Evolutionary conservation across 2,113 vertebrate species (phyloP).

Genomic region (Podarcis raffonei): DNA sequence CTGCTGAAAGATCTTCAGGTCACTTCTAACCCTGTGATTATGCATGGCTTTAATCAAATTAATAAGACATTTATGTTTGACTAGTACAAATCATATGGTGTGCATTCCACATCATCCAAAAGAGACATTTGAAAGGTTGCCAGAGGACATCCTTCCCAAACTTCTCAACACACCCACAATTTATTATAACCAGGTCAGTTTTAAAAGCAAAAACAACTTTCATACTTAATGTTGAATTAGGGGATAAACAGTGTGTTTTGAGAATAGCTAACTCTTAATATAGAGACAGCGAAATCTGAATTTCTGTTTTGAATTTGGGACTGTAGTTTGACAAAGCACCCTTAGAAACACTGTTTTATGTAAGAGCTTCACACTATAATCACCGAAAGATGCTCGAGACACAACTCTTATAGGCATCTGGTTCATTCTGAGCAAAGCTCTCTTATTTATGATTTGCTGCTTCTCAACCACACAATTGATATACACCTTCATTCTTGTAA

Average conservation of each 20-base stretch:
- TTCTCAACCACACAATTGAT: not conserved
- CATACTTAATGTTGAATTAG: no score
- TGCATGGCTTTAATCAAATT: not conserved
- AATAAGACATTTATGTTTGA: not conserved
- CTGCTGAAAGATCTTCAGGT: not conserved
- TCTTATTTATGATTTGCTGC: not conserved
- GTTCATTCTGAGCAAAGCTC: not conserved
- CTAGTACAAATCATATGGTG: not conserved
- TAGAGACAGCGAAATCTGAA: not conserved
- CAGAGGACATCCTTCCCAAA: not conserved
- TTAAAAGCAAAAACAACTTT: not conserved
- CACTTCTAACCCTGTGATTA: not conserved
- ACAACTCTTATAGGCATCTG: not conserved
- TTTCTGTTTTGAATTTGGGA: fast-evolving
- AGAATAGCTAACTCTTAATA: not conserved
- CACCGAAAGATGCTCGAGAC: no score
- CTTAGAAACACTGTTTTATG: not conserved
- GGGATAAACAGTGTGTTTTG: not conserved
- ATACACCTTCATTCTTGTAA: not conserved
- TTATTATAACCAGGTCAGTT: not conserved
- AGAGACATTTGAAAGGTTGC: not conserved
- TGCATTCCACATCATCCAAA: not conserved
- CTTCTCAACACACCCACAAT: not conserved
- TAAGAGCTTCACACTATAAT: not conserved
- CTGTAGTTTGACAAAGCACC: slow-evolving; percentile 31